These are phyloP conservation scores for Callyntrura sp. DNA, from an alignment of 2,888 invertebrate species.

Conservation along the genomic window DNA sequence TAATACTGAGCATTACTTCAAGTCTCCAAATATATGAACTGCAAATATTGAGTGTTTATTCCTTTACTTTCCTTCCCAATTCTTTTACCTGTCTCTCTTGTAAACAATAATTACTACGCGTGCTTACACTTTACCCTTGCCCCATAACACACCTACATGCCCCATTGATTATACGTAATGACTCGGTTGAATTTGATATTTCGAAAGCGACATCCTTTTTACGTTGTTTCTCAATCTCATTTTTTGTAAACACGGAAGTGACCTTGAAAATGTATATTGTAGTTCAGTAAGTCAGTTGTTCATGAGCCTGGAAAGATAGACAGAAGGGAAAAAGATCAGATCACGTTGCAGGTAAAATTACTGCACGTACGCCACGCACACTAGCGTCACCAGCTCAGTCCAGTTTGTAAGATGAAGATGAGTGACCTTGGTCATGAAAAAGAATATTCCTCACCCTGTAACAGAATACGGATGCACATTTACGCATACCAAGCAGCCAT, in stretches of 20 bases:
- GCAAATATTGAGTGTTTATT: too few species aligned
- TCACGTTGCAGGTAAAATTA: conserved; percentile 38
- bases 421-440: conserved; percentile 71
- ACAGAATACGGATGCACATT: neutral
- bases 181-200: too few species aligned
- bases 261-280: conserved; percentile 48
- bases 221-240: neutral
- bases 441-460: neutral
- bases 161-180: neutral
- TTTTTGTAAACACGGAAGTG: conserved; percentile 71
- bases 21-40: too few species aligned
- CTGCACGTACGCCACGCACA: conserved; percentile 6
- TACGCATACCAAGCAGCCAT: neutral
- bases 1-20: neutral
- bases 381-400: conserved; percentile 18
- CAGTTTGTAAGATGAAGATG: neutral
- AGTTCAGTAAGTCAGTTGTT: conserved; percentile 10
- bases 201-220: neutral
- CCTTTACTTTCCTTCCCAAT: neutral
- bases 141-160: too few species aligned
- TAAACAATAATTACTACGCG: neutral
- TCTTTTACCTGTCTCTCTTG: neutral
- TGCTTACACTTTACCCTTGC: too few species aligned
- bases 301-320: neutral
- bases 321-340: neutral